Evolutionary conservation across 2,888 invertebrate genomes (phyloP), one percentile per base, ranked within the genome.

Genomic region (Abrostola tripartita): DNA sequence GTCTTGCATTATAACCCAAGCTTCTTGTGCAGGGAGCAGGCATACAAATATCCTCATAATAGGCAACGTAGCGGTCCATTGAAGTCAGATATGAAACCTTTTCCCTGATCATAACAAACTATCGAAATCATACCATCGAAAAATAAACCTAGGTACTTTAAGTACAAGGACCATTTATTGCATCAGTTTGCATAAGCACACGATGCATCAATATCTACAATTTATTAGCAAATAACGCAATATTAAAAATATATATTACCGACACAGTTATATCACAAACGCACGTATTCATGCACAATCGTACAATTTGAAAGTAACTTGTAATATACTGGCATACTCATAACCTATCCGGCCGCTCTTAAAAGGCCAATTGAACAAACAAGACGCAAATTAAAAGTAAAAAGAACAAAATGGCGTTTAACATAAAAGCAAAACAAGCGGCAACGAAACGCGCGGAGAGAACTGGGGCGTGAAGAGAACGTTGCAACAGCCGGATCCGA

Each of bases 391-490:
- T 73, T 69, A 76, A 74, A 71, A 76, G 52, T 64, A 75, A 70
- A 68, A 75, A 75, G 52, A 76, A 75, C 37, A 66, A 69, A 69
- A 65, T 74, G 58, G 56, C 57, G 56, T 66, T 68, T 70, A 67
- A 63, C 61, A 61, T 74, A 74, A 74, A 60, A 77, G 73, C 68
- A 88, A 88, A 90, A 88, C 86, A 86, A 91, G 90, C 89, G 70
- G 83, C 83, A 86, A 90, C 87, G 87, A 88, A 88, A 83, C 52
- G 61, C 38, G 83, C 83, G 82, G 74, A 69, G 74, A 69, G 85
- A 92, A 92, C 81, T 90, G 85, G 92, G 85, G 91, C 92, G 88
- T 90, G 90, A 90, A 90, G 87, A 88, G 87, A 88, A 77, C 85
- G 87, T 90, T 89, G 84, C 88, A 84, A 87, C 84, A 87, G 82